phyloP scores from a whole-genome alignment of 2,113 vertebrate species.

The cattle (Bos taurus) region ARS-UCD2.0 NC_037329.1:120603001-120603500 shows the following conservation, averaged over 20 bases:
- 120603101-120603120: background rate
- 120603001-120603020: background rate
- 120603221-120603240: background rate
- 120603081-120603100: background rate
- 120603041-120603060: background rate
- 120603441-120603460: background rate
- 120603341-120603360: background rate
- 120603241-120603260: background rate
- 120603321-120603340: background rate
- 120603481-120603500: background rate
- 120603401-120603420: background rate
- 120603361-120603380: background rate
- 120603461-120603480: background rate
- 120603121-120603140: background rate
- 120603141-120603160: background rate
- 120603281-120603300: background rate
- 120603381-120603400: background rate
- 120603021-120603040: background rate
- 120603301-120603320: background rate
- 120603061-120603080: background rate
- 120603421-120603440: background rate
- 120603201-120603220: background rate
- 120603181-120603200: background rate
- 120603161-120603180: background rate
- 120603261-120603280: background rate